Percentiles rank a stretch among this genome's conserved stretches.
Evolutionary conservation across 2,888 invertebrate genomes (phyloP).

Genomic region (Platycheirus rosarum): DNA sequence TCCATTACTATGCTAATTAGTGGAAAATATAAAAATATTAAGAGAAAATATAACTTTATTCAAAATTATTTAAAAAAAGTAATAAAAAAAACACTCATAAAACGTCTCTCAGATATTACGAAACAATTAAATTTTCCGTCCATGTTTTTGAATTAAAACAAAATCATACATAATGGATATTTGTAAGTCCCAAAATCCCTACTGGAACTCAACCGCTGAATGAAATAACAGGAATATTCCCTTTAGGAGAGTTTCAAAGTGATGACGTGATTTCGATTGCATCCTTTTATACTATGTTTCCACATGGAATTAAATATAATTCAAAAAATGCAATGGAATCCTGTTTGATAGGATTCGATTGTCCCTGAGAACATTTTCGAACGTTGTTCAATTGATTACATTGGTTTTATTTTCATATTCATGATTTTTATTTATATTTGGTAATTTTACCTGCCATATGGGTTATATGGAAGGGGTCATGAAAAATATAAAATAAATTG

Average conservation of each 20-base stretch:
- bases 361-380: background rate
- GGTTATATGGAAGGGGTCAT: no score
- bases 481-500: no score
- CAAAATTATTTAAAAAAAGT: constrained; percentile 14
- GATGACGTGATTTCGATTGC: constrained; percentile 59
- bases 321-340: constrained; percentile 31
- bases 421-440: no score
- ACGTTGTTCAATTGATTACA: background rate
- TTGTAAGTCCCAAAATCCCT: constrained; percentile 52
- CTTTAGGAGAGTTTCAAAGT: constrained; percentile 28
- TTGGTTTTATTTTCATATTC: no score
- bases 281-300: background rate
- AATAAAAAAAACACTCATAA: constrained; percentile 8
- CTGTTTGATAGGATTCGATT: constrained; percentile 22
- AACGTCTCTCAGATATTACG: constrained; percentile 4
- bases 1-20: constrained; percentile 67
- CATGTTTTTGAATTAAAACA: constrained; percentile 36
- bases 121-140: constrained; percentile 25
- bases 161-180: constrained; percentile 8
- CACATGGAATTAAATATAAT: constrained; percentile 51
- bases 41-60: constrained; percentile 26
- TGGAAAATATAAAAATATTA: constrained; percentile 16
- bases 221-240: constrained; percentile 51
- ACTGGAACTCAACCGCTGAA: constrained; percentile 45
- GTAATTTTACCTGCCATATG: no score